Conservation (phyloP, 2,113 vertebrate species). For the Polypterus senegalus region DNA sequence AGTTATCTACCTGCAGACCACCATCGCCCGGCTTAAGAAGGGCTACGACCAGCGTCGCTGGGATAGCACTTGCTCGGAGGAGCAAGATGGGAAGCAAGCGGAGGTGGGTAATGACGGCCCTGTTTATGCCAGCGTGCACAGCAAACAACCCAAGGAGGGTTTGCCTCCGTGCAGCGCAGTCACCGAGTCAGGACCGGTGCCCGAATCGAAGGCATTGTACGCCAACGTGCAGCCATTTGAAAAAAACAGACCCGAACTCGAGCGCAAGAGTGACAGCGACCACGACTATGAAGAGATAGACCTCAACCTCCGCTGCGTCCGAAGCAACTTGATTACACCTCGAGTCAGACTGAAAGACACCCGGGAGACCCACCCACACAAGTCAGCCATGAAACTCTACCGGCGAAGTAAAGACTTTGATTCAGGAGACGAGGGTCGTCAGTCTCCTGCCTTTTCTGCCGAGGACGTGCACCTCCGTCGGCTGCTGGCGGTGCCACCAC, state of each 20-base stretch:
- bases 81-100: slow-evolving; percentile 4
- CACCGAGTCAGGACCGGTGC: not conserved
- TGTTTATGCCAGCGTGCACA: slow-evolving; percentile 7
- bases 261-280: slow-evolving; percentile 44
- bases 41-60: slow-evolving; percentile 18
- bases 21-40: slow-evolving; percentile 42
- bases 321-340: slow-evolving; percentile 46
- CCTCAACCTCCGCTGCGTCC: slow-evolving; percentile 59
- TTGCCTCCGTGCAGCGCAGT: not conserved
- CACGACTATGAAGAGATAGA: slow-evolving; percentile 60
- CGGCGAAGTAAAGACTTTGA: slow-evolving; percentile 53
- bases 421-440: slow-evolving; percentile 47
- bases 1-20: slow-evolving; percentile 73
- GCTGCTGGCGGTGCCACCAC: slow-evolving; percentile 17
- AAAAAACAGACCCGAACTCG: slow-evolving; percentile 19
- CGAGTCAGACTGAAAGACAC: slow-evolving; percentile 15
- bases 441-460: slow-evolving; percentile 25
- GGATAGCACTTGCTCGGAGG: slow-evolving; percentile 17
- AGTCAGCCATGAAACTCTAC: slow-evolving; percentile 27
- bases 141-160: slow-evolving; percentile 10
- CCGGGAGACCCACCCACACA: slow-evolving; percentile 15
- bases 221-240: not conserved
- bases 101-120: slow-evolving; percentile 9
- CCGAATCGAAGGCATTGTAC: slow-evolving; percentile 20
- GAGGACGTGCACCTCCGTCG: slow-evolving; percentile 2